phyloP scores from a whole-genome alignment of 2,888 invertebrate species.

The Pogonocherus hispidulus region DNA sequence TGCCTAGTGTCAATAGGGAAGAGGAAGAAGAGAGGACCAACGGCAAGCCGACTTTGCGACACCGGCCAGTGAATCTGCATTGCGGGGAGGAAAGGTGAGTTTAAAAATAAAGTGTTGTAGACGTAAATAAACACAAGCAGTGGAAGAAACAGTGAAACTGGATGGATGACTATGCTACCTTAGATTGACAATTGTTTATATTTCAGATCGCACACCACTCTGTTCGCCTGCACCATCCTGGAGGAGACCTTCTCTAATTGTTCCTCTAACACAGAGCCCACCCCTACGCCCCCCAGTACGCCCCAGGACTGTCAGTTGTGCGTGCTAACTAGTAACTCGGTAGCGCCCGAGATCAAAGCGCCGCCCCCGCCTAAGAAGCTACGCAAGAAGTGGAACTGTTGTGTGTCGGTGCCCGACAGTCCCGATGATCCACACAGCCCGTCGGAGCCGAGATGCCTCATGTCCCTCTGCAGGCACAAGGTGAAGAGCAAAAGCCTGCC shows the following conservation, averaged over 20 bases:
- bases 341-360: constrained; percentile 55
- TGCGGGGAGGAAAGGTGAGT: constrained; percentile 45
- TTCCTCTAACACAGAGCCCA: constrained; percentile 65
- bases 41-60: constrained; percentile 45
- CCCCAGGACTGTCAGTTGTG: constrained; percentile 66
- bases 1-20: constrained; percentile 41
- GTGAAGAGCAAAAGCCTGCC: constrained; percentile 58
- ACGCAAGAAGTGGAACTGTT: constrained; percentile 74
- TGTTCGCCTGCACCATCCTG: constrained; percentile 70
- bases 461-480: constrained; percentile 65
- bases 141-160: no score
- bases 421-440: constrained; percentile 73
- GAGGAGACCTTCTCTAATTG: constrained; percentile 67
- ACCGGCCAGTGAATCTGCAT: constrained; percentile 45
- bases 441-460: constrained; percentile 64
- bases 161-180: no score
- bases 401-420: constrained; percentile 73
- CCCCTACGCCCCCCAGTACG: constrained; percentile 67
- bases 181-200: no score
- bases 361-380: constrained; percentile 57
- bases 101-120: no score
- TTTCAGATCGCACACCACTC: constrained; percentile 55
- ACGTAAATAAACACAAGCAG: no score
- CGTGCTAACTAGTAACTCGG: constrained; percentile 58
- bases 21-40: constrained; percentile 54